A percentile compares a stretch with the other conserved stretches of the same genome.
phyloP scores from a whole-genome alignment of 2,888 invertebrate genomes.

The Drymonia ruficornis region DNA sequence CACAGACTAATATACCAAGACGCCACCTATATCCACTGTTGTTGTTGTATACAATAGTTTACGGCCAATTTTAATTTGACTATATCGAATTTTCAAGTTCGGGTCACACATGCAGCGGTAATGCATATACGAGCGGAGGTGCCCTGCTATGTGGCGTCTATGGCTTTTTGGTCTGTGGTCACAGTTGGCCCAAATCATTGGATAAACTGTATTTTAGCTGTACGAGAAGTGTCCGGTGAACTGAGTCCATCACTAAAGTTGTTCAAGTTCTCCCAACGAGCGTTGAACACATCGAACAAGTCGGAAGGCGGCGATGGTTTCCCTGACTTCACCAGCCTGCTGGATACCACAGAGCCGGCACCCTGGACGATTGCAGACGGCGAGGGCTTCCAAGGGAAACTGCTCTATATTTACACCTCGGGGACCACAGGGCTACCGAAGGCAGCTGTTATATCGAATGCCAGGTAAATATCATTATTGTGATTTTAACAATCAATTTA shows the following conservation, averaged over 20 bases:
- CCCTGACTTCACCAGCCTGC: conserved; percentile 84
- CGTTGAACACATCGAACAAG: conserved; percentile 50
- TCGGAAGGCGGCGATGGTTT: conserved; percentile 65
- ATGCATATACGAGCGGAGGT: too few species aligned
- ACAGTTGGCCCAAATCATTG: too few species aligned
- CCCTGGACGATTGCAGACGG: conserved; percentile 85
- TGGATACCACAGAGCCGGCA: conserved; percentile 83
- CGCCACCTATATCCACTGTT: too few species aligned
- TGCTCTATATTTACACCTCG: conserved; percentile 98
- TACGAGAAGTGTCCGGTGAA: conserved; percentile 88
- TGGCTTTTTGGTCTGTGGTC: too few species aligned
- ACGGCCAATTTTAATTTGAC: too few species aligned
- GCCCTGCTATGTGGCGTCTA: too few species aligned
- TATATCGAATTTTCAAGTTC: too few species aligned
- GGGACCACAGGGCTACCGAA: conserved; percentile 99
- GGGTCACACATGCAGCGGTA: too few species aligned
- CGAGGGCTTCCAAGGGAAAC: conserved; percentile 89
- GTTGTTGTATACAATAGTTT: too few species aligned
- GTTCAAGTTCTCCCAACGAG: conserved; percentile 84
- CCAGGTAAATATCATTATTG: conserved; percentile 85
- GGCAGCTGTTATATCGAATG: conserved; percentile 97
- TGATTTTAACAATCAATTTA: conserved; percentile 5
- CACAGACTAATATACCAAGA: too few species aligned
- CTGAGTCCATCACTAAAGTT: conserved; percentile 88
- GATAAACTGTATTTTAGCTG: too few species aligned